Base-by-base conservation (phyloP, 2,888 invertebrate genomes). In the Morpho helenor region DNA sequence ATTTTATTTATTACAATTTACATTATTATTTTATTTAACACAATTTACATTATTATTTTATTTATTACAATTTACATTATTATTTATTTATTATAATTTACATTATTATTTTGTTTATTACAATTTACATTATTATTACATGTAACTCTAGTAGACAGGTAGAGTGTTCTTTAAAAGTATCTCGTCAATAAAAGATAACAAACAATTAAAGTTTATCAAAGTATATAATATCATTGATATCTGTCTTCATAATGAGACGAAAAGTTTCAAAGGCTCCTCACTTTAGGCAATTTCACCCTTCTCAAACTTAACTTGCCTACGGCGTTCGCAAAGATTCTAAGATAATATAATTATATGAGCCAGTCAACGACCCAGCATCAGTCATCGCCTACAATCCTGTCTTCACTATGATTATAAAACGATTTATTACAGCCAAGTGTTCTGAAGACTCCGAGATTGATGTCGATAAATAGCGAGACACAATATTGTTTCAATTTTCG, bases 331-430 rank as follows among this genome's bases (percentile, higher is more conserved):
- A 53, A 62, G 60, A 63, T 63, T 50, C 57, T 51, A n/a, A 60
- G 59, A 63, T 63, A 59, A 61, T 52, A 52, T 59, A 59, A 57
- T 59, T 63, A 63, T 55, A 61, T 56, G 23, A 42, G 51, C 52
- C 52, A 57, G 55, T 55, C 59, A 57, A 50, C 45, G 58, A 58
- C 58, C 53, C 52, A 45, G 56, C 59, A 60, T 62, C 59, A 62
- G 49, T 61, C 63, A 59, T 61, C 63, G 63, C 63, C 61, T 63
- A 63, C 63, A 59, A 59, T 59, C 52, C 59, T 61, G 63, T 63
- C 63, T 63, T 63, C 61, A 57, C 63, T 63, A 63, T 63, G 61
- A 63, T 63, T 63, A 63, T 61, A 59, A 63, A 63, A 61, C 61
- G 61, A 63, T 63, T 61, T 63, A 63, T 63, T 61, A 60, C 56